Conservation (phyloP, 2,797 vertebrate species). For the Poeciliopsis infans region DNA sequence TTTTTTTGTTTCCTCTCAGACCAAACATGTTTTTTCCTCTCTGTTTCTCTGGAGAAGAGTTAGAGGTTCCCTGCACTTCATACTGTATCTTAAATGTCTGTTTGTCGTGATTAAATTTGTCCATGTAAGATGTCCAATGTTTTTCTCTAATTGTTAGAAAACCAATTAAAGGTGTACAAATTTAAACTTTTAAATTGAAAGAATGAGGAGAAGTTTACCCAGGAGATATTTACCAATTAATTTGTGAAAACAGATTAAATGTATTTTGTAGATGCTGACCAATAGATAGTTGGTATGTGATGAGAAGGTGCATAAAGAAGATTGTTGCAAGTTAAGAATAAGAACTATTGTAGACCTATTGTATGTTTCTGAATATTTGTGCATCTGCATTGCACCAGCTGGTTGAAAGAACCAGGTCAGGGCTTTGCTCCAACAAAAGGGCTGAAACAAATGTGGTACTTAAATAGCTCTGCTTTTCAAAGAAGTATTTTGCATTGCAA, state of each 20-base stretch:
- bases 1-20: constrained; percentile 16
- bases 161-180: not conserved
- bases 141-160: not conserved
- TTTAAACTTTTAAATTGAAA: not conserved
- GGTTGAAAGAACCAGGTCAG: not conserved
- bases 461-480: not conserved
- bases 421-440: not conserved
- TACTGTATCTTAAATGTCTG: not conserved
- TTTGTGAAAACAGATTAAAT: not conserved
- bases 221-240: not conserved
- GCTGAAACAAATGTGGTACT: not conserved
- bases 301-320: not conserved
- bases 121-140: not conserved
- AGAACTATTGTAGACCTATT: not conserved
- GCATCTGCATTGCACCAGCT: not conserved
- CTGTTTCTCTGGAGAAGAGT: not conserved
- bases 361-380: not conserved
- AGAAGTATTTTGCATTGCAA: not conserved
- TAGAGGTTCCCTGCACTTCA: not conserved
- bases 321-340: not conserved
- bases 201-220: not conserved
- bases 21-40: not conserved
- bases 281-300: not conserved
- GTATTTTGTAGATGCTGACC: not conserved
- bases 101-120: constrained; percentile 9